These are phyloP conservation scores for Zoanthus gigantus DNA, from an alignment of 92 coral and sea anemone genomes.

Conservation along the genomic window DNA sequence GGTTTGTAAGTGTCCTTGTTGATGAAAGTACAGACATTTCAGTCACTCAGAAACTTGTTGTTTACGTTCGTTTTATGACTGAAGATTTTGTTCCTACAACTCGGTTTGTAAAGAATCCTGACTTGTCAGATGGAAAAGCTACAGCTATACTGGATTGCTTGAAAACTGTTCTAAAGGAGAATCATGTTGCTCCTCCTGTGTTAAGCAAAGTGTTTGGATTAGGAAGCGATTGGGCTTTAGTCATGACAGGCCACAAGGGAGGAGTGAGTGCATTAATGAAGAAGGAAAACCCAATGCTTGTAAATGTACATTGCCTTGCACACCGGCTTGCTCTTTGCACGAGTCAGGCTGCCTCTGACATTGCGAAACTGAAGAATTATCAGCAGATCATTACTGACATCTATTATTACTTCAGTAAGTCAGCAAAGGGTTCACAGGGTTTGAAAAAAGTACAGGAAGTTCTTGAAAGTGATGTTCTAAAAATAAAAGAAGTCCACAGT, in stretches of 20 bases:
- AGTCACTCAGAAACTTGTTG: background rate
- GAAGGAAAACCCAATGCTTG: constrained; percentile 14
- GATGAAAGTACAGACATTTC: constrained; percentile 53
- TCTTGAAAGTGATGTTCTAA: constrained; percentile 1
- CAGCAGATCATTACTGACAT: background rate
- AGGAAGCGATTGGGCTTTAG: no score
- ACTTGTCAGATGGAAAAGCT: no score
- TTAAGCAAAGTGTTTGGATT: no score
- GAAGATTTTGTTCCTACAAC: no score
- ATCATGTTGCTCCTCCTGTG: no score
- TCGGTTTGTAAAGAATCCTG: no score
- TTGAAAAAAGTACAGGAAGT: background rate
- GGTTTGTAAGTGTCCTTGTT: constrained; percentile 39
- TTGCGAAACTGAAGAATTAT: constrained; percentile 18
- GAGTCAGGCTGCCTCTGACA: constrained; percentile 29
- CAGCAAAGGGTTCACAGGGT: background rate
- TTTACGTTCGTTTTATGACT: background rate
- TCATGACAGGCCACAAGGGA: no score
- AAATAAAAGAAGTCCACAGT: constrained; percentile 39
- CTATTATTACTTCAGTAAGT: constrained; percentile 16
- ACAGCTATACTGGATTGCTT: no score
- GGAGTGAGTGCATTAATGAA: no score
- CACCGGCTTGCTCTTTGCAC: constrained; percentile 38
- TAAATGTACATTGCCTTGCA: constrained; percentile 30
- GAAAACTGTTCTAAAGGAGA: no score